Evolutionary conservation across 2,888 invertebrate species (phyloP).

Genomic region (Lasioglossum vierecki): DNA sequence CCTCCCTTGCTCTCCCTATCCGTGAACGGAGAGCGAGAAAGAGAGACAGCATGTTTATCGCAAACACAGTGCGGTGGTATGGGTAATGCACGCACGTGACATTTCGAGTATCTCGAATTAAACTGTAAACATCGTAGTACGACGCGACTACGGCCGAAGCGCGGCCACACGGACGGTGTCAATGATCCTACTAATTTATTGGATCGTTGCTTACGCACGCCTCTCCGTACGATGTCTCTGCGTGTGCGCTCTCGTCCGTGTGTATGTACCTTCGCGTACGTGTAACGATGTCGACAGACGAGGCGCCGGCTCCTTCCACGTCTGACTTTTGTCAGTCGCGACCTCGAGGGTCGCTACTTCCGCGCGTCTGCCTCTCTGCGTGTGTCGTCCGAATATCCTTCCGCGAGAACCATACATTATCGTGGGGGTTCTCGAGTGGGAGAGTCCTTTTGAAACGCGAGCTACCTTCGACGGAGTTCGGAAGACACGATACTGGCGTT

Average conservation of each 20-base stretch:
- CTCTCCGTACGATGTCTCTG: slow-evolving; percentile 15
- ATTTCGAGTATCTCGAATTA: slow-evolving; percentile 75
- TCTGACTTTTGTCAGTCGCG: slow-evolving; percentile 37
- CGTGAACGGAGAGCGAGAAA: slow-evolving; percentile 11
- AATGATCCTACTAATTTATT: slow-evolving; percentile 78
- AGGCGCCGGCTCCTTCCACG: slow-evolving; percentile 35
- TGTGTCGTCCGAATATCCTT: slow-evolving; percentile 27
- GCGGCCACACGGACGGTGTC: slow-evolving; percentile 69
- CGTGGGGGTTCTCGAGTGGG: not conserved
- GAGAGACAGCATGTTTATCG: slow-evolving; percentile 53
- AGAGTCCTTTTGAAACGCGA: not conserved
- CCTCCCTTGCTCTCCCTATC: not conserved
- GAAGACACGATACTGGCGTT: not conserved
- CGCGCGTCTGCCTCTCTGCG: slow-evolving; percentile 20
- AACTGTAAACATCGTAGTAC: slow-evolving; percentile 74
- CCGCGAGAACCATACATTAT: not conserved
- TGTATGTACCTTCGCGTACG: not conserved
- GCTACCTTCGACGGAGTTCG: not conserved
- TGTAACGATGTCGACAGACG: not conserved
- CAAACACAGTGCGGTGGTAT: slow-evolving; percentile 33
- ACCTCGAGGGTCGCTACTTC: slow-evolving; percentile 43
- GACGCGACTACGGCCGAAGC: slow-evolving; percentile 42
- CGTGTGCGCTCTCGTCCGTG: slow-evolving; percentile 3
- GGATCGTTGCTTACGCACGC: slow-evolving; percentile 73
- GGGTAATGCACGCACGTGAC: slow-evolving; percentile 69